These are phyloP conservation scores for Chrysaora quinquecirrha DNA, from an alignment of 30 jellyfish, hydroid and myxozoan species.

Conservation along the genomic window DNA sequence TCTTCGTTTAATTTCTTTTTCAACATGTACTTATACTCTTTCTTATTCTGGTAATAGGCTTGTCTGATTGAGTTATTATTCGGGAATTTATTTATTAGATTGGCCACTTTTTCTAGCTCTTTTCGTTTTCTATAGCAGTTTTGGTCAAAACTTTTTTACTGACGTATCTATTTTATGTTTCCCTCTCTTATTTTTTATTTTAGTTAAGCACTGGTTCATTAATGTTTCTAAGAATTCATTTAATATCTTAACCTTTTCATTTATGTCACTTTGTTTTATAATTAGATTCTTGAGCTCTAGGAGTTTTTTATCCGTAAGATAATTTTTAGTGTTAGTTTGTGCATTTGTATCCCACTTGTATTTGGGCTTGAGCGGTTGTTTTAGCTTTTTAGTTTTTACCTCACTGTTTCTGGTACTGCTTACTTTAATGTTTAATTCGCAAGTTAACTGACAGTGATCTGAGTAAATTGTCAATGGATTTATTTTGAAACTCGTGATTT, in stretches of 20 bases:
- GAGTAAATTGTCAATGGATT: neutral
- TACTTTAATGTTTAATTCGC: neutral
- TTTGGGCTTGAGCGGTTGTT: neutral
- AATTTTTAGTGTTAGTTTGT: too few species aligned
- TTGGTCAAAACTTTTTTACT: neutral
- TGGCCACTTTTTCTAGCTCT: too few species aligned
- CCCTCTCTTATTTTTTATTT: too few species aligned
- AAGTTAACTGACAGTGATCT: neutral
- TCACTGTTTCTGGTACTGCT: too few species aligned
- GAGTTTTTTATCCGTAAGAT: neutral
- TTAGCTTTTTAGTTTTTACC: too few species aligned
- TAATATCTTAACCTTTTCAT: neutral
- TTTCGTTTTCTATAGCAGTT: neutral
- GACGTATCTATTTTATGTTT: too few species aligned
- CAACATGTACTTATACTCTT: too few species aligned
- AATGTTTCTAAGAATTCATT: neutral
- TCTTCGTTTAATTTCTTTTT: too few species aligned
- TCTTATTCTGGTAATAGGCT: too few species aligned
- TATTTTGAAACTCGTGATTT: neutral
- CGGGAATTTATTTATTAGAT: neutral
- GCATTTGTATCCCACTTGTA: neutral
- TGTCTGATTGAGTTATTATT: neutral
- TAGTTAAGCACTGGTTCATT: neutral
- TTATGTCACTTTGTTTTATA: neutral
- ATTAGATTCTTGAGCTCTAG: neutral